Percentiles rank a stretch among this genome's conserved stretches.
Evolutionary conservation across 2,113 vertebrate species (phyloP).

Genomic region (Rousettus leschenaultii): DNA sequence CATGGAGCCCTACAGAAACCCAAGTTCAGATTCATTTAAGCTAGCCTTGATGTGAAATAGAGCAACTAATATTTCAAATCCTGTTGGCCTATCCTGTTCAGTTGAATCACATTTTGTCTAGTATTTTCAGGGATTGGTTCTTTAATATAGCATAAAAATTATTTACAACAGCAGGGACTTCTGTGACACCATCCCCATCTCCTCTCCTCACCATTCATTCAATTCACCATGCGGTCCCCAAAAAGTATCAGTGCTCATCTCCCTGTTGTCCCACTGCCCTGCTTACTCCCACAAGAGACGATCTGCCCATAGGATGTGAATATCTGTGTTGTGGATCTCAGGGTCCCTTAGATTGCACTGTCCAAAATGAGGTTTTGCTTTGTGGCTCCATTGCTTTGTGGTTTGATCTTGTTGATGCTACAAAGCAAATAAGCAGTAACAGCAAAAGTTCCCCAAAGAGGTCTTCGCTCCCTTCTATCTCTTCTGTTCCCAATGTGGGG

Average conservation of each 20-base stretch:
- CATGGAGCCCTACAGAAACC: background rate
- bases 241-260: background rate
- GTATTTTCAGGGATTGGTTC: background rate
- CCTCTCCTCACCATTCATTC: fast-evolving
- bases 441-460: background rate
- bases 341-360: fast-evolving
- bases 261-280: fast-evolving
- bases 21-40: background rate
- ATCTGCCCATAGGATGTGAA: background rate
- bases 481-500: background rate
- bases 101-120: background rate
- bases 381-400: too few species aligned
- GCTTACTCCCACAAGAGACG: background rate
- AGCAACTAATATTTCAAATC: background rate
- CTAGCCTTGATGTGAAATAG: background rate
- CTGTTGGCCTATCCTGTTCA: background rate
- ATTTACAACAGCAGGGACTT: background rate
- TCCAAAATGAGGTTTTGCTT: background rate
- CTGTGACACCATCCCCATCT: background rate
- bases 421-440: background rate
- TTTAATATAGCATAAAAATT: background rate
- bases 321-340: fast-evolving
- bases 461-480: background rate
- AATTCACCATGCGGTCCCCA: fast-evolving
- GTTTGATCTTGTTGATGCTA: background rate